Base-by-base conservation (phyloP, 1,140 invertebrate genomes). In the Pygmarrhopalites habei region DNA sequence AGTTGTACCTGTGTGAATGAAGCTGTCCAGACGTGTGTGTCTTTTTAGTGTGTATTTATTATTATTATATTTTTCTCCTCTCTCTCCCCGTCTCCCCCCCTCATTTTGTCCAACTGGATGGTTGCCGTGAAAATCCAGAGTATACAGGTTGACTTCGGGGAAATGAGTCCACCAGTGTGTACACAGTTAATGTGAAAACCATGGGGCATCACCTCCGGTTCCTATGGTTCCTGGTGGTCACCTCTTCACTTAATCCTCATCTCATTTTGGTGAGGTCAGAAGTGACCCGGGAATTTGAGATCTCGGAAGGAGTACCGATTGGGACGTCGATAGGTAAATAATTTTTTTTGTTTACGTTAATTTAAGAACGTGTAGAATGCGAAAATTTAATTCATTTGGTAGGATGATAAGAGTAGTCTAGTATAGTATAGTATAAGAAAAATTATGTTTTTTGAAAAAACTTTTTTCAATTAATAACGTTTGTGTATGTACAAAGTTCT, bases 291-390 rank as follows among this genome's bases (percentile, higher is more conserved):
- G 85, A 89, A 75, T 84, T 94, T 72, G 86, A 91, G 73, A 84
- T 94, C 35, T 86, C 85, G 47, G 91, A 95, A 77, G 89, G 89
- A 60, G 88, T 87, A 28, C 83, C 86, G 5, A 81, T 89, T n/a
- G 89, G 88, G 44, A 89, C 89, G 41, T 82, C 86, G 53, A 89
- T 95, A 55, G 92, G 90, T 15, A n/a, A n/a, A n/a, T n/a, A n/a
- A n/a, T n/a, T n/a, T n/a, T n/a, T n/a, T n/a, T n/a, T n/a, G n/a
- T n/a, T n/a, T n/a, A n/a, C n/a, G n/a, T n/a, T n/a, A n/a, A n/a
- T n/a, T n/a, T n/a, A n/a, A n/a, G n/a, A n/a, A n/a, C n/a, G n/a
- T n/a, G n/a, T n/a, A n/a, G n/a, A n/a, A n/a, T n/a, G n/a, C n/a
- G n/a, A n/a, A n/a, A n/a, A n/a, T n/a, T n/a, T n/a, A n/a, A n/a